Conservation (phyloP, 2,797 vertebrate species). For the Kryptopterus vitreolus region DNA sequence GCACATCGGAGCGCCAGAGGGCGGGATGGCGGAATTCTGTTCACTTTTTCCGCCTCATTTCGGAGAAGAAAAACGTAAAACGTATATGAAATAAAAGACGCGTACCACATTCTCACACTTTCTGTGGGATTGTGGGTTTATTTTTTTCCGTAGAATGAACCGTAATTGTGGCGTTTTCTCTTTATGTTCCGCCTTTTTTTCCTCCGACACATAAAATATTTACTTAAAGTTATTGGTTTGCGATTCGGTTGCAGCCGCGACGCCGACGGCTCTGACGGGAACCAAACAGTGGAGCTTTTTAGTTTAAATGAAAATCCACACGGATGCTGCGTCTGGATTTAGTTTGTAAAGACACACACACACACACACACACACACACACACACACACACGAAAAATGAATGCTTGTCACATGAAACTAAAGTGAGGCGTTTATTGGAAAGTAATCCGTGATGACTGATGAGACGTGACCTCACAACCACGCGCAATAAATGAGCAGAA, state of each 20-base stretch:
- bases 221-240: slow-evolving; percentile 2
- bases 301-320: slow-evolving; percentile 2
- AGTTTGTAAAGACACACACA: background rate
- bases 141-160: background rate
- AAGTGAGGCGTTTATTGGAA: slow-evolving; percentile 3
- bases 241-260: background rate
- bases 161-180: background rate
- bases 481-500: too few relatives aligned
- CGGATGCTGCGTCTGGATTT: slow-evolving; percentile 2
- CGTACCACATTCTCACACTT: background rate
- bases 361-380: background rate
- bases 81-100: background rate
- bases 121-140: too few relatives aligned
- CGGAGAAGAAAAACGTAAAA: background rate
- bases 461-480: too few relatives aligned
- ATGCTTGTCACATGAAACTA: too few relatives aligned
- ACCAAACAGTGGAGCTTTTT: background rate
- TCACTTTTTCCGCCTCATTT: background rate
- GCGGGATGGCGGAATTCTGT: slow-evolving; percentile 13
- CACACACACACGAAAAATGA: too few relatives aligned
- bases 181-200: slow-evolving; percentile 12
- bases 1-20: slow-evolving; percentile 29
- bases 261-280: background rate
- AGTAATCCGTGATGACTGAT: background rate
- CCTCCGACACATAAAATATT: slow-evolving; percentile 17